Conservation (phyloP, 2,888 invertebrate genomes). For the Callimorpha dominula region DNA sequence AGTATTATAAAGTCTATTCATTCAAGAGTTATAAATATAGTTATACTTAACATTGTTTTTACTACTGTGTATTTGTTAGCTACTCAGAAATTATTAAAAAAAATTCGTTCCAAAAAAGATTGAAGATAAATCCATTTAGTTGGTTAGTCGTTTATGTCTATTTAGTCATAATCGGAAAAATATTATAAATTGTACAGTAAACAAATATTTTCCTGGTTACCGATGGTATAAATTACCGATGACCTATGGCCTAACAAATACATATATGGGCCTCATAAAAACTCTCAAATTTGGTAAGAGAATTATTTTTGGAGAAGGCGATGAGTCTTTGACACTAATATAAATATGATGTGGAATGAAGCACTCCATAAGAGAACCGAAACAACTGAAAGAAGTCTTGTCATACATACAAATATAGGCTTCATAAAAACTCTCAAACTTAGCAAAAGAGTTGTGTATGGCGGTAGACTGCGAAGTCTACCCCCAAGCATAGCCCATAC, state of each 20-base stretch:
- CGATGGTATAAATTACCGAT: neutral
- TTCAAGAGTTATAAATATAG: too few relatives aligned
- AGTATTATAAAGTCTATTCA: too few relatives aligned
- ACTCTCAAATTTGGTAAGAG: neutral
- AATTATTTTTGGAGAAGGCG: neutral
- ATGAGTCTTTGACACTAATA: neutral
- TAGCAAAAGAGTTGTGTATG: neutral
- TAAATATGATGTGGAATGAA: neutral
- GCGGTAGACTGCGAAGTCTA: too few relatives aligned
- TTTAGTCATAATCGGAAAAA: neutral
- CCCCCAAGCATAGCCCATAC: too few relatives aligned
- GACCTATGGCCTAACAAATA: neutral
- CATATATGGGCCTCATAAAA: slow-evolving; percentile 1
- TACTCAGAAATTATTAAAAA: neutral
- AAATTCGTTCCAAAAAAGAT: neutral
- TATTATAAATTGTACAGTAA: neutral
- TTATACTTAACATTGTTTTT: too few relatives aligned
- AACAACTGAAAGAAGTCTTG: neutral
- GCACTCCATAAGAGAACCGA: neutral
- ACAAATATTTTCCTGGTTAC: neutral
- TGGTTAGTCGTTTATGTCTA: neutral
- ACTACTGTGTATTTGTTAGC: neutral
- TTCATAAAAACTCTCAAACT: neutral
- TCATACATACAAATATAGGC: neutral
- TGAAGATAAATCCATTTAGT: neutral